These are phyloP conservation scores for Anabacerthia variegaticeps DNA, from an alignment of 2,797 vertebrate species.

Conservation along the genomic window DNA sequence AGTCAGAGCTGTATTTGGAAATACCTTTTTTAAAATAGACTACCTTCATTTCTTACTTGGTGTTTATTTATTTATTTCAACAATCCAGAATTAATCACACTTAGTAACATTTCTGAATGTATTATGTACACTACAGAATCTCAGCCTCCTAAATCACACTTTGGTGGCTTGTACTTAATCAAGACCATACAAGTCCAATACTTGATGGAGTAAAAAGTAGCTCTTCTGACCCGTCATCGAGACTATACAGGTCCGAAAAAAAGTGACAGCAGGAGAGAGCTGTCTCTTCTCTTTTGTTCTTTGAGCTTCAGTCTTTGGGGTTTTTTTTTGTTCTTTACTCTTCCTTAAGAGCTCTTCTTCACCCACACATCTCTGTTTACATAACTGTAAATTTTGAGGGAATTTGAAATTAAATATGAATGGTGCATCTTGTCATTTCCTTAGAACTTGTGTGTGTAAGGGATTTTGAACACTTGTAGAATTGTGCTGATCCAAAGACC, in stretches of 20 bases:
- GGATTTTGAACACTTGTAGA: conserved; percentile 17
- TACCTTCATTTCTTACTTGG: neutral
- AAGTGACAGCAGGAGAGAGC: neutral
- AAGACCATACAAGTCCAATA: neutral
- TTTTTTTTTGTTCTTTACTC: neutral
- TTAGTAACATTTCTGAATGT: conserved; percentile 30
- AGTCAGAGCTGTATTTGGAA: neutral
- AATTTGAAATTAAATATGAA: neutral
- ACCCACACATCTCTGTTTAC: neutral
- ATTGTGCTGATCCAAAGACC: neutral
- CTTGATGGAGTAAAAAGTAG: neutral
- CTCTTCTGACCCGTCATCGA: neutral
- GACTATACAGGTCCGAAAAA: neutral
- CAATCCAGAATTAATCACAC: neutral
- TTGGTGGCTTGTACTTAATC: neutral
- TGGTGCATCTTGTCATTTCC: conserved; percentile 1
- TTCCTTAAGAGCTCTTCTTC: neutral
- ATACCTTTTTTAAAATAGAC: neutral
- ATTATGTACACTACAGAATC: conserved; percentile 40
- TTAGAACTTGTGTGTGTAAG: conserved; percentile 23
- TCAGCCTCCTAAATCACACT: neutral
- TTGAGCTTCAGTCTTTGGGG: neutral
- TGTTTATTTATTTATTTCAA: conserved; percentile 42
- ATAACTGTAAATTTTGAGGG: conserved; percentile 25
- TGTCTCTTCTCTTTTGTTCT: neutral